Base-by-base conservation (phyloP, 2,113 vertebrate genomes). In the Pseudopodoces humilis region DNA sequence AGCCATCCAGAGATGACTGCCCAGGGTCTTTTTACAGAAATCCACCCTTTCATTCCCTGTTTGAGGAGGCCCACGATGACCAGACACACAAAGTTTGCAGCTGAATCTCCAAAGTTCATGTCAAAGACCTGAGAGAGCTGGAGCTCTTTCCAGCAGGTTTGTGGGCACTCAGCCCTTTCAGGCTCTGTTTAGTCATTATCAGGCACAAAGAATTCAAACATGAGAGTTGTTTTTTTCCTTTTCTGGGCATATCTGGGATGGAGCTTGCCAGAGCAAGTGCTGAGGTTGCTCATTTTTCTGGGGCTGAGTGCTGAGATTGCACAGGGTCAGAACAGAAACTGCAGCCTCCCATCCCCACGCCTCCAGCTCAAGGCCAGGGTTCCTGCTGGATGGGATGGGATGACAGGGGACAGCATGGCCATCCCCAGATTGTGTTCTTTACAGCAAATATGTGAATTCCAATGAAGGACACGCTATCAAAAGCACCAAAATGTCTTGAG, bases 211-310 rank as follows among this genome's bases (percentile, higher is more conserved):
- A 88, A 92, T 83, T 63, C 6, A 41, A 95, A 70, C 0, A 2
- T 3, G 43, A 94, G 77, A 10, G 7, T 24, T 69, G 46, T 0
- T 62, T 93, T 81, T 55, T 88, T 92, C 96, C 95, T 97, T 97
- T 96, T 97, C 94, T 96, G 96, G 96, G 94, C 96, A 97, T 97
- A 93, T 81, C 90, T 81, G 90, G 43, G 83, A 50, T 14, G 31
- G 30, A 94, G 95, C 95, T 94, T 97, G 96, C 90, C 92, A 92
- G 88, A 94, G 94, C 94, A 97, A 94, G 92, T 81, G 95, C 94
- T 97, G 94, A 96, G 83, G 35, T 81, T 92, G 87, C 90, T 89
- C 15, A 23, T 1, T 94, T 93, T 93, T 83, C 88, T 93, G 80
- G 83, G 72, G 43, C 91, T 93, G 30, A 92, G 86, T 92, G 94